Evolutionary conservation across 2,888 invertebrate genomes (phyloP), one percentile per base, ranked within the genome.

Genomic region (Metopia argyrocephala): DNA sequence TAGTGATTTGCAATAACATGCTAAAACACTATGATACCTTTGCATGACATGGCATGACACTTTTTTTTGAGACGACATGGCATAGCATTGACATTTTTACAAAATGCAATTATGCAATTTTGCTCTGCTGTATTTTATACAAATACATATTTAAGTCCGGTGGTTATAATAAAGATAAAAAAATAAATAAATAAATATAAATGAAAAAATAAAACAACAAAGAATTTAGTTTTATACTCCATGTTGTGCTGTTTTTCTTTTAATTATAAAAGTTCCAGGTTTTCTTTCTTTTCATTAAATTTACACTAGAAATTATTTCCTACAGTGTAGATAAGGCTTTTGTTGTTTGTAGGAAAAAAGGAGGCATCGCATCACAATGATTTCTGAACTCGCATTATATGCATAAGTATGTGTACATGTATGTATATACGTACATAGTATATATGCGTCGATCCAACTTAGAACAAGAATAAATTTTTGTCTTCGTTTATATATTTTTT

Each of bases 311-410:
- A 15, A 15, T 5, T 27, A 65, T 73, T 80, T 80, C 61, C 54
- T 9, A 2, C 66, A 68, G 78, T 78, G 71, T 68, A 78, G 78
- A 78, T 78, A 78, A 78, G 78, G 66, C 71, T 73, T 65, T 80
- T 73, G 52, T 71, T 76, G 54, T 68, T 68, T 28, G 28, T 57
- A 68, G 9, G 46, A 50, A 76, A 76, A 48, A 57, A 56, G 38
- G 57, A 74, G 71, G 56, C 79, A 79, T 74, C 74, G 56, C 79
- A 79, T 74, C 74, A 21, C 79, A 46, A 25, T 50, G 48, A 69
- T 65, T 81, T 74, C 28, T 71, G 78, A 66, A 64, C 59, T 27
- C 65, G 6, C 54, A 46, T 48, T 69, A 38, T 31, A 38, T 38
- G 9, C 9, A 38, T 12, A 12, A 38, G 9, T 38, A 12, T 9